Conservation (phyloP, 2,113 vertebrate species). For the Nothobranchius kuhntae region DNA sequence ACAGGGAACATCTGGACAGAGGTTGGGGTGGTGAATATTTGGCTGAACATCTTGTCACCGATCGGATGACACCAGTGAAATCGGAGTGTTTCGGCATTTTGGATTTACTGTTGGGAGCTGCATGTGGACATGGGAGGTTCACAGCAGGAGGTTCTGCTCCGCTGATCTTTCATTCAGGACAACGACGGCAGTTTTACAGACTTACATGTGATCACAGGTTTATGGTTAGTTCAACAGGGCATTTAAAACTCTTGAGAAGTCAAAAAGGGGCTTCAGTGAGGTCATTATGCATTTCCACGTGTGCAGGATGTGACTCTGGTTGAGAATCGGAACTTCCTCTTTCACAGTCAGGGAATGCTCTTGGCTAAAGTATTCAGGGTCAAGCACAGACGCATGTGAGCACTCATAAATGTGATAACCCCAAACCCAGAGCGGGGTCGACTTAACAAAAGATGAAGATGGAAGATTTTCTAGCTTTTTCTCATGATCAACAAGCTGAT, state of each 20-base stretch:
- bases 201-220: background rate
- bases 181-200: background rate
- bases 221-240: background rate
- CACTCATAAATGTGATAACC: constrained; percentile 10
- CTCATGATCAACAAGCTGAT: background rate
- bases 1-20: constrained; percentile 46
- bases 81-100: constrained; percentile 7
- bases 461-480: background rate
- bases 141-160: constrained; percentile 31
- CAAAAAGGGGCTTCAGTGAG: background rate
- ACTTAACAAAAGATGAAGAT: constrained; percentile 8
- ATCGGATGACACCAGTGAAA: constrained; percentile 39
- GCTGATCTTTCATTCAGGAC: constrained; percentile 8
- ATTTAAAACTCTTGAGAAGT: background rate
- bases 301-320: constrained; percentile 14
- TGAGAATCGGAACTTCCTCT: constrained; percentile 3
- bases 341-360: constrained; percentile 20
- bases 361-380: background rate
- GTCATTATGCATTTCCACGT: constrained; percentile 14
- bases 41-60: constrained; percentile 37
- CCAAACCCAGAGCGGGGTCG: background rate
- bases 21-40: background rate
- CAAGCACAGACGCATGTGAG: background rate
- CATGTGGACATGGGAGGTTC: constrained; percentile 25
- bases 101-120: constrained; percentile 18